phyloP scores from a whole-genome alignment of 2,888 invertebrate species.

The Octodonta nipae region DNA sequence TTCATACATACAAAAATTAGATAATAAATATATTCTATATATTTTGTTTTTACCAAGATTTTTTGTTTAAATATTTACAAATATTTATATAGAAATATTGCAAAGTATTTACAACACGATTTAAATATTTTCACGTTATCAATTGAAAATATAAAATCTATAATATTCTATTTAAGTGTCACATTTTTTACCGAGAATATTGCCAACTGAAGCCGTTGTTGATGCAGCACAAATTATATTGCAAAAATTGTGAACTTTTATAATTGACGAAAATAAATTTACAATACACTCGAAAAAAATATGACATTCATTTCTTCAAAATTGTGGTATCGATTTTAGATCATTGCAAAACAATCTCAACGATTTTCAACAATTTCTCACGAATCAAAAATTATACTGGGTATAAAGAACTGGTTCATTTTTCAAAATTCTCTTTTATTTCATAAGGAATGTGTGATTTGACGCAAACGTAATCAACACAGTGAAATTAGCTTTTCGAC shows the following conservation, averaged over 20 bases:
- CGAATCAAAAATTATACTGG: no score
- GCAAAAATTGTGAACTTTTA: no score
- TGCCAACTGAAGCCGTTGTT: no score
- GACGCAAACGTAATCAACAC: no score
- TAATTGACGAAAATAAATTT: background rate
- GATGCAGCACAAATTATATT: no score
- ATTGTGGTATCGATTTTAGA: background rate
- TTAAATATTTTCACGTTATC: constrained; percentile 28
- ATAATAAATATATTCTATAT: constrained; percentile 19
- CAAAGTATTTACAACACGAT: constrained; percentile 27
- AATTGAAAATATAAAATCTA: constrained; percentile 31
- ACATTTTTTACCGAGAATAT: no score
- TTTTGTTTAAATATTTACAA: constrained; percentile 21
- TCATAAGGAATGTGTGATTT: constrained; percentile 14
- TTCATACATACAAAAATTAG: constrained; percentile 20
- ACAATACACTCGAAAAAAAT: background rate
- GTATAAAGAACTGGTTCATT: no score
- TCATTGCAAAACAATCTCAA: no score
- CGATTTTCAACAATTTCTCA: no score
- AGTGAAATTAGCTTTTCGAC: no score
- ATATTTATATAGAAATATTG: constrained; percentile 28
- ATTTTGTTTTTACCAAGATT: constrained; percentile 13
- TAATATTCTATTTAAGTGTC: no score
- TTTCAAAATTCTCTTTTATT: constrained; percentile 12
- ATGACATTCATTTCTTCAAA: background rate